Percentiles rank a stretch among this genome's conserved stretches.
Evolutionary conservation across 1,140 invertebrate species (phyloP).

Genomic region (Zeugodacus cucurbitae): DNA sequence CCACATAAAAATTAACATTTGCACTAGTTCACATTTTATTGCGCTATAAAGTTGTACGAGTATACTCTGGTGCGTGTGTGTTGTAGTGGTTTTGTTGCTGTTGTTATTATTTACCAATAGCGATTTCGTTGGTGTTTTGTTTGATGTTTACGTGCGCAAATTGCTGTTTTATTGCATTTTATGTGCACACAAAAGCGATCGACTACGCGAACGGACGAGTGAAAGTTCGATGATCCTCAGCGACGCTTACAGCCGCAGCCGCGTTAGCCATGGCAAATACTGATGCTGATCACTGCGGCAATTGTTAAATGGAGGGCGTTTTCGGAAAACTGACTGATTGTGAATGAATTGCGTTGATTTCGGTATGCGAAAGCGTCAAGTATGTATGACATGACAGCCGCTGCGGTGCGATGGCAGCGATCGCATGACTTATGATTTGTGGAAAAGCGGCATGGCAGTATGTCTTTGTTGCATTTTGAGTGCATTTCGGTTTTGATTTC

Average conservation of each 20-base stretch:
- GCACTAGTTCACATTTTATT: constrained; percentile 36
- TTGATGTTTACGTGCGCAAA: constrained; percentile 19
- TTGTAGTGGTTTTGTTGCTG: neutral
- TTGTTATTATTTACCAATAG: neutral
- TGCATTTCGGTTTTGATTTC: neutral
- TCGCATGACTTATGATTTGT: neutral
- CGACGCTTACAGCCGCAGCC: neutral
- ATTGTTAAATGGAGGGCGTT: neutral
- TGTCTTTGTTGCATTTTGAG: neutral
- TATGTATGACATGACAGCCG: neutral
- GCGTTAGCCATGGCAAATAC: neutral
- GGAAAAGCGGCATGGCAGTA: neutral
- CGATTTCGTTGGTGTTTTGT: constrained; percentile 5
- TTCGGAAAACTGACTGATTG: neutral
- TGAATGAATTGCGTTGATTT: constrained; percentile 9
- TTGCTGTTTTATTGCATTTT: constrained; percentile 23
- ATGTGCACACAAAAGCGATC: neutral
- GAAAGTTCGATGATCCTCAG: constrained; percentile 34
- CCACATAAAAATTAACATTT: constrained; percentile 11
- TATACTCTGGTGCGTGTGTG: neutral
- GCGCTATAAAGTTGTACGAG: neutral
- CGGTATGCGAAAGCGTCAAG: neutral
- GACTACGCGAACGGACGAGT: neutral
- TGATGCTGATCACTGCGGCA: neutral
- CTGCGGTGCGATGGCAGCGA: neutral